These are phyloP conservation scores for Oenanthe oenanthe DNA, from an alignment of 2,113 vertebrate genomes.

Conservation along the genomic window DNA sequence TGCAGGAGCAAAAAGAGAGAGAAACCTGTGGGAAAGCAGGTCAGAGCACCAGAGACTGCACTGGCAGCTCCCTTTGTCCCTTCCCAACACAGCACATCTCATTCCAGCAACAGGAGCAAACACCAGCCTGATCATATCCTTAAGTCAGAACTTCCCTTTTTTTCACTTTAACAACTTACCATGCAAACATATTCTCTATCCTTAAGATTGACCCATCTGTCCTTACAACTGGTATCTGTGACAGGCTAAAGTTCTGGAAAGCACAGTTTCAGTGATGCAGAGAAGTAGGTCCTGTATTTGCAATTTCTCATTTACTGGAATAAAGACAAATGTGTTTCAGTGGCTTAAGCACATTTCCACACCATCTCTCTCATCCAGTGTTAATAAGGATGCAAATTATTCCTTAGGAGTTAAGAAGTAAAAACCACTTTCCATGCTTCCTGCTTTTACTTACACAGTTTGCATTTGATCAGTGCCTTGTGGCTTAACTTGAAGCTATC, in stretches of 20 bases:
- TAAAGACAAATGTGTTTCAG: slow-evolving; percentile 25
- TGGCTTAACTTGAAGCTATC: neutral
- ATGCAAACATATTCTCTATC: neutral
- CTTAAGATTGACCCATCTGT: neutral
- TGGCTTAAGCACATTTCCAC: neutral
- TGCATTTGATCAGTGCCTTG: neutral
- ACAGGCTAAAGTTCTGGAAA: neutral
- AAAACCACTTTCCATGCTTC: neutral
- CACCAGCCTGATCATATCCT: neutral
- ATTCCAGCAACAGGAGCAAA: neutral
- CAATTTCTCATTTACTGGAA: slow-evolving; percentile 13
- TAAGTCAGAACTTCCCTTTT: neutral
- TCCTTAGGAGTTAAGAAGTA: neutral
- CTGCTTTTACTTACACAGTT: neutral
- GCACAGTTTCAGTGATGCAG: neutral
- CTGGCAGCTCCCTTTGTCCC: neutral
- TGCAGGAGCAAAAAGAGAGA: neutral
- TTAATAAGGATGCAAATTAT: neutral
- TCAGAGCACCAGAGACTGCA: neutral
- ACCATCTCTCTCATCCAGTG: neutral
- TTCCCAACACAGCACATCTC: neutral
- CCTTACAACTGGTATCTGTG: neutral
- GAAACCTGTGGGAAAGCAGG: neutral
- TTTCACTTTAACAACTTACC: neutral
- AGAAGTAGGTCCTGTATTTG: neutral